phyloP scores from a whole-genome alignment of 23 tunicate genomes.

The Phallusia fumigata region DNA sequence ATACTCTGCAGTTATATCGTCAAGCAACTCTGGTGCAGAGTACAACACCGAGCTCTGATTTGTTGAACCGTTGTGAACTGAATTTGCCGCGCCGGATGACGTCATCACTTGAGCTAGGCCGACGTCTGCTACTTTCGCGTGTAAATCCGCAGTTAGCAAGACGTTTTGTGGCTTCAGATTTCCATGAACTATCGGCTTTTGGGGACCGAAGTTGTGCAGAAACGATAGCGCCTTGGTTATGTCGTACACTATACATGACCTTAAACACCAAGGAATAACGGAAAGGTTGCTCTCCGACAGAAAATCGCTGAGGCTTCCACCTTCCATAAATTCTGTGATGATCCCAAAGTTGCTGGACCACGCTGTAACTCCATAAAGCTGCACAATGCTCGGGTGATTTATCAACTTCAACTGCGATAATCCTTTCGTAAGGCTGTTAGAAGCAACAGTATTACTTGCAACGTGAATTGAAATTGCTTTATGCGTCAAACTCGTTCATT shows the following conservation, averaged over 20 bases:
- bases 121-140: slow-evolving; percentile 47
- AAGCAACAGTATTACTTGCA: too few species aligned
- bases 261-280: slow-evolving; percentile 36
- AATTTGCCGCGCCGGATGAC: slow-evolving; percentile 46
- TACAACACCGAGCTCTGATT: slow-evolving; percentile 46
- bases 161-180: slow-evolving; percentile 60
- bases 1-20: slow-evolving; percentile 18
- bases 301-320: slow-evolving; percentile 52
- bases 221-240: neutral
- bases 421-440: slow-evolving; percentile 19
- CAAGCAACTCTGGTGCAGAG: slow-evolving; percentile 58
- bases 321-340: slow-evolving; percentile 47
- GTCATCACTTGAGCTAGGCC: slow-evolving; percentile 42
- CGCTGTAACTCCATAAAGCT: slow-evolving; percentile 36
- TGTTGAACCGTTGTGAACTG: slow-evolving; percentile 23
- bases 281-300: slow-evolving; percentile 23
- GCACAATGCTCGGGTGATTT: slow-evolving; percentile 46
- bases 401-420: slow-evolving; percentile 20
- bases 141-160: slow-evolving; percentile 38
- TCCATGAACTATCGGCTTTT: slow-evolving; percentile 40
- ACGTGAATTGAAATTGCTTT: too few species aligned
- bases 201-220: neutral
- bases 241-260: slow-evolving; percentile 4
- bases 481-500: too few species aligned
- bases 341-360: slow-evolving; percentile 53